These are phyloP conservation scores for Pithys albifrons DNA, from an alignment of 2,113 vertebrate species.

Conservation along the genomic window DNA sequence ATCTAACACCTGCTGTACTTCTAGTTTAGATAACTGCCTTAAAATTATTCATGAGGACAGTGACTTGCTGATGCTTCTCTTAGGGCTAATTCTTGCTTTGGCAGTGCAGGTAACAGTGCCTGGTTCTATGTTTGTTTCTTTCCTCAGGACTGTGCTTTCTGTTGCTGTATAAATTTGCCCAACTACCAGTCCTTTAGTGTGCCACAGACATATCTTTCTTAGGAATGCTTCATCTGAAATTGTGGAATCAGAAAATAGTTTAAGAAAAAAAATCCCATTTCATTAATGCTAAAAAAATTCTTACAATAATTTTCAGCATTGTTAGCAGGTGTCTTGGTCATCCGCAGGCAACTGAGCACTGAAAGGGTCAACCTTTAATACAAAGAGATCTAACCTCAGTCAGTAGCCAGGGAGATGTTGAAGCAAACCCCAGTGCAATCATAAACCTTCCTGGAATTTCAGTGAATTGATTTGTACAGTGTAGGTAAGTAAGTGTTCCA, in stretches of 20 bases:
- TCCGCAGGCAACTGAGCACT: background rate
- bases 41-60: constrained; percentile 20
- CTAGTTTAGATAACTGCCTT: constrained; percentile 22
- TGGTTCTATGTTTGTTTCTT: background rate
- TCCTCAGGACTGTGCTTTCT: background rate
- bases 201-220: background rate
- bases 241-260: background rate
- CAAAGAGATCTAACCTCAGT: background rate
- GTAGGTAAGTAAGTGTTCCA: background rate
- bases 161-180: background rate
- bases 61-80: background rate
- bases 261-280: background rate
- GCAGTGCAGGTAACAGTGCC: background rate
- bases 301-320: background rate
- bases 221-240: background rate
- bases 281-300: background rate
- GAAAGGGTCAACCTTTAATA: background rate
- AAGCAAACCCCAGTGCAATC: background rate
- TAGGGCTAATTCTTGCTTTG: background rate
- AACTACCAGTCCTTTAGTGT: background rate
- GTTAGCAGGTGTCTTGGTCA: background rate
- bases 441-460: background rate
- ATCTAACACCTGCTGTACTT: constrained; percentile 10
- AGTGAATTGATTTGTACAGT: background rate
- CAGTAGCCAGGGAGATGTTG: background rate